These are phyloP conservation scores for Oxycera nigricornis DNA, from an alignment of 2,888 invertebrate genomes.

Conservation along the genomic window DNA sequence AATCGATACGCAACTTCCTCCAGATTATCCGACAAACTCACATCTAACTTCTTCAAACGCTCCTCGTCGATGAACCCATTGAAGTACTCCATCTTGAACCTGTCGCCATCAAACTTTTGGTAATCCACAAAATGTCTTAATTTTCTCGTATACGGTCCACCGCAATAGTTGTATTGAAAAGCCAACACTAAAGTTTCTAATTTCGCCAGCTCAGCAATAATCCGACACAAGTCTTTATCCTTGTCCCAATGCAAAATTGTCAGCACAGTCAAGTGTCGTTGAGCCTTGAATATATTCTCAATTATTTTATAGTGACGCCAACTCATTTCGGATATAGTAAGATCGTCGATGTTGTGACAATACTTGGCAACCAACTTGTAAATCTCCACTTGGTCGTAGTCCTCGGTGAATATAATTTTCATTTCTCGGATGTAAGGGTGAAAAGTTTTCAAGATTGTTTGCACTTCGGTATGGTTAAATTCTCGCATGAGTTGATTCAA, in stretches of 20 bases:
- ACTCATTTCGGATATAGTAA: slow-evolving; percentile 10
- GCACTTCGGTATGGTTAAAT: not conserved
- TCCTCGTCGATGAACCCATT: not conserved
- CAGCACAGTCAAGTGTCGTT: not conserved
- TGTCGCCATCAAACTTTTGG: not conserved
- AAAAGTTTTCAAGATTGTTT: not conserved
- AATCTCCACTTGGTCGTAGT: not conserved
- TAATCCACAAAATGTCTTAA: slow-evolving; percentile 7
- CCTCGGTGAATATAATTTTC: slow-evolving; percentile 1
- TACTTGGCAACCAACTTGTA: not conserved
- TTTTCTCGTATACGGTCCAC: slow-evolving; percentile 6
- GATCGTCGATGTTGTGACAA: slow-evolving; percentile 6
- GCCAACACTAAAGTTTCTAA: not conserved
- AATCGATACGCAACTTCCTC: not conserved
- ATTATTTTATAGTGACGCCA: not conserved
- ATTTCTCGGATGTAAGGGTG: slow-evolving; percentile 1
- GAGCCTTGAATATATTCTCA: not conserved
- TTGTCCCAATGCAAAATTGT: not conserved
- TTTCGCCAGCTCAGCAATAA: not conserved
- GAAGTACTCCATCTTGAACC: not conserved
- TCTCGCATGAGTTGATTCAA: not conserved
- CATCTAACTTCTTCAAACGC: not conserved
- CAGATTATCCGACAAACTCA: not conserved
- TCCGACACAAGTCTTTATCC: not conserved
- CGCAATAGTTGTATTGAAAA: not conserved